Evolutionary conservation across 2,113 vertebrate genomes (phyloP), one percentile per base, ranked within the genome.

Genomic region (Festucalex cinctus): DNA sequence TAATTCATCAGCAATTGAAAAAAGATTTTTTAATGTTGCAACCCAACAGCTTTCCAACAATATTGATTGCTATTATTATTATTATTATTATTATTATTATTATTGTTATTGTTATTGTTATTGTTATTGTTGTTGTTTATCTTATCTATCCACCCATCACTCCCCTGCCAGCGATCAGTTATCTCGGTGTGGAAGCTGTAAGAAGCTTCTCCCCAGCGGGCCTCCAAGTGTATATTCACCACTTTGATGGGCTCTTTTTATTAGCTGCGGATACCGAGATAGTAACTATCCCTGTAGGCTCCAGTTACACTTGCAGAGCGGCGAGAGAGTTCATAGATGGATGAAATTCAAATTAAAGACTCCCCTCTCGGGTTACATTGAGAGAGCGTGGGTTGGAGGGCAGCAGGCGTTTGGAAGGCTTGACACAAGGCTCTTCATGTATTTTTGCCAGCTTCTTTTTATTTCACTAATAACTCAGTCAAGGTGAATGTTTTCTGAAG

Each of bases 231-330:
- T 74, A 56, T 56, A 43, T 4, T 58, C 65, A 74, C 26, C 8
- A 0, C 70, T 71, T 78, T 78, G 63, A 84, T 80, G 76, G 65
- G 64, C 63, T 69, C 65, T 79, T 79, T 88, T 83, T 78, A 84
- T 81, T 76, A 75, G 64, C 78, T 12, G 56, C 77, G n/a, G 68
- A 76, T 73, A 68, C 66, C 66, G 73, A 77, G 78, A 84, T 79
- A 65, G 69, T 69, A 26, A 51, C 70, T 74, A 39, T 69, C 76
- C 68, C 75, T 66, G 53, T 68, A 75, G 76, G 68, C 73, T 20
- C 13, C 58, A 67, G 66, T 68, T 36, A 24, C 68, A 57, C 62
- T 70, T 43, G 76, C 63, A 43, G 20, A 22, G 57, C 57, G 28
- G 57, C 57, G 63, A 32, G 71, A 36, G 75, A 82, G 81, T 79